Base-by-base conservation (phyloP, 2,888 invertebrate genomes). In the Amphiduros pacificus region DNA sequence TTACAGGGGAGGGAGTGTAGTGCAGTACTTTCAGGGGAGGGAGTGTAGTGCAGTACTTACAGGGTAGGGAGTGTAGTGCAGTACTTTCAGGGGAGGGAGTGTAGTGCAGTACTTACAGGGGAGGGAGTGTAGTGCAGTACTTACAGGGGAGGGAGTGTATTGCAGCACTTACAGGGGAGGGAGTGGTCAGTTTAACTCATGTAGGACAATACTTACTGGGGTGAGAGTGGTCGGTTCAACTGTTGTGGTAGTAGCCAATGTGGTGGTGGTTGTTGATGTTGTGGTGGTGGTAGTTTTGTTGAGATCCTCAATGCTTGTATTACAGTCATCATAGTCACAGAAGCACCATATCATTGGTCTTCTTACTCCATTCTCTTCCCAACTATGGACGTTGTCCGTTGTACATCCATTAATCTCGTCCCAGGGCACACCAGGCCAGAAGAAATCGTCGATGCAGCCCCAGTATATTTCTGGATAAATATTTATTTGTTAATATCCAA, bases 401-500 rank as follows among this genome's bases (percentile, higher is more conserved):
- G 24, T 26, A 32, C 66, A 66, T 3, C 66, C 66, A 28, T 62
- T 62, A n/a, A 52, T 51, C 17, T 4, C 36, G 28, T 62, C 28
- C 64, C 64, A 66, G 9, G 59, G 58, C 9, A 66, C 66, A 9
- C 63, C 66, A 1, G 66, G 66, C 66, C 66, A 66, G 57, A 64
- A 66, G 17, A 26, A 26, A 55, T 66, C 62, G 36, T 66, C 59
- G 6, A 66, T 66, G 27, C 66, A 66, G 22, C 66, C 66, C 64
- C 66, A 65, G 60, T 62, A 66, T 5, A 60, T 41, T n/a, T 27
- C 66, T 66, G 59, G 5, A n/a, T n/a, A n/a, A n/a, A n/a, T n/a
- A n/a, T n/a, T n/a, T n/a, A n/a, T n/a, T n/a, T n/a, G n/a, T n/a
- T n/a, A n/a, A n/a, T n/a, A n/a, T n/a, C n/a, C n/a, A n/a, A n/a